Evolutionary conservation across 2,113 vertebrate species (phyloP).

Genomic region (Cricetomys ansorgei): DNA sequence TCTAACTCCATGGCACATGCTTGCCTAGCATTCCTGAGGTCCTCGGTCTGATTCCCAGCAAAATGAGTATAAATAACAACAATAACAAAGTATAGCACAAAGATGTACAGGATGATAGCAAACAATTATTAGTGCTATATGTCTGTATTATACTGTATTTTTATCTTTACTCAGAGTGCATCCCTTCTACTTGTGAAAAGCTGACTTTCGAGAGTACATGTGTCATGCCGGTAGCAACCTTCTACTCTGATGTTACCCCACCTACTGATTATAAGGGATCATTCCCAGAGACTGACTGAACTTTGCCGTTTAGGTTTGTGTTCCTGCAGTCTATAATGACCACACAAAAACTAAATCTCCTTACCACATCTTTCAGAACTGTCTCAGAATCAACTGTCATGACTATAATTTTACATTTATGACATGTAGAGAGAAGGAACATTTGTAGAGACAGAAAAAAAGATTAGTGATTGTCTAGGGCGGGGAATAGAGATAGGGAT

Average conservation of each 20-base stretch:
- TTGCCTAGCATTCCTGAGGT: neutral
- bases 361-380: neutral
- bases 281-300: neutral
- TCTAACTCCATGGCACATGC: neutral
- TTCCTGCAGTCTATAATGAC: neutral
- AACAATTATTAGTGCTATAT: neutral
- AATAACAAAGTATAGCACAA: neutral
- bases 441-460: conserved; percentile 44
- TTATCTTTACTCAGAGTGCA: neutral
- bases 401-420: neutral
- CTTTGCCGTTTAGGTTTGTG: too few relatives aligned
- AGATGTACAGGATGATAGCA: neutral
- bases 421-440: neutral
- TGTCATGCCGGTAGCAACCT: neutral
- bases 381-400: neutral
- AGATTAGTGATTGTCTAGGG: neutral
- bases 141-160: neutral
- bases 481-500: neutral
- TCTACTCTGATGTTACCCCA: neutral
- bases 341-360: neutral
- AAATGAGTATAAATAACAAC: neutral
- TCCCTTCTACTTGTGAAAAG: neutral
- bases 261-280: neutral
- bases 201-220: neutral
- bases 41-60: neutral